Evolutionary conservation across 2,113 vertebrate genomes (phyloP).

Genomic region (Felis chaus): DNA sequence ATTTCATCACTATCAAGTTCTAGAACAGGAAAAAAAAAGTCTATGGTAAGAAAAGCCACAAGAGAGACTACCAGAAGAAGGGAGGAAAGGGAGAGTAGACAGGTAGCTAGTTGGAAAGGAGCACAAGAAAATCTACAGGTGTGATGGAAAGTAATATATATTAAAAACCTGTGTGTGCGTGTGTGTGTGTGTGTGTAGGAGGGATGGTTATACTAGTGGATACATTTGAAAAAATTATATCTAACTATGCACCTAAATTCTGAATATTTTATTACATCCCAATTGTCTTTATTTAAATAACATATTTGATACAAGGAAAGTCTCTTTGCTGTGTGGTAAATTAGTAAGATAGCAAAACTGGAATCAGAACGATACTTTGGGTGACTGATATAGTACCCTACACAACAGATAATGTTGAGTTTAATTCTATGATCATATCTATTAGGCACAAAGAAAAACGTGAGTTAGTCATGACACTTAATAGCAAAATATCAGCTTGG

Average conservation of each 20-base stretch:
- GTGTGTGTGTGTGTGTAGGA: neutral
- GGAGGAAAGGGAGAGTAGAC: neutral
- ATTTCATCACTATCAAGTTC: neutral
- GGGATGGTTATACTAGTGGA: neutral
- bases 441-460: neutral
- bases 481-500: neutral
- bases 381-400: neutral
- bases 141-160: neutral
- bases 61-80: neutral
- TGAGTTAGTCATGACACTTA: neutral
- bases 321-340: neutral
- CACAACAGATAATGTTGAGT: neutral
- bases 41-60: neutral
- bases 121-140: neutral
- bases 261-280: neutral
- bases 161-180: neutral
- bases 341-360: neutral
- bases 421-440: neutral
- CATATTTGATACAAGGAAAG: neutral
- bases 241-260: neutral
- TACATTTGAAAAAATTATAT: neutral
- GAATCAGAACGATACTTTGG: neutral
- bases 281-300: neutral
- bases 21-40: neutral
- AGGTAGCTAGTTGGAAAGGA: neutral